Evolutionary conservation across 2,113 vertebrate species (phyloP), one percentile per base, ranked within the genome.

Genomic region (Spea multiplicata): DNA sequence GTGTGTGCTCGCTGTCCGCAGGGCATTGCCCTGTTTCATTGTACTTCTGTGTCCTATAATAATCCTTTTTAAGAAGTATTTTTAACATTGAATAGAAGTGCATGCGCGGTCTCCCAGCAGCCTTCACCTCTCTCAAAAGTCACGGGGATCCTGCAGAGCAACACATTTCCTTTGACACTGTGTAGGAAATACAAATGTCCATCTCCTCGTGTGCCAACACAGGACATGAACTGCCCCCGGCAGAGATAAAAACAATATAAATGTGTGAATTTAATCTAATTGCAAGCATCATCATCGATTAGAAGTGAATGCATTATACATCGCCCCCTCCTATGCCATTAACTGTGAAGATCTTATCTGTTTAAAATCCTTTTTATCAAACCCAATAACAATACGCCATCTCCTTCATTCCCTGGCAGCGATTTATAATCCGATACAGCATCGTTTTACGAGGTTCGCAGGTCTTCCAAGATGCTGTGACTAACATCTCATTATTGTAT

Each of bases 121-220:
- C 50, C 50, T 52, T 10, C 50, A 52, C 50, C 50, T 52, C 3
- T 10, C 5, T 6, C 52, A 13, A 48, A 53, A 67, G 64, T 64
- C 68, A 57, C 46, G 48, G 71, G 73, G 65, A n/a, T 57, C 74
- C 74, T 68, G 74, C 74, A 68, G 74, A 57, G 74, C 50, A 57
- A 17, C 64, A 68, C 55, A 68, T 76, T 67, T 57, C 45, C 64
- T 74, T 74, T 74, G 72, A 74, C 72, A 74, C 46, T 30, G 13
- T 64, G 46, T 14, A 68, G 48, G 44, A 12, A 76, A 68, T 76
- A 76, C 52, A 76, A 76, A 76, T 76, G 52, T 57, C 65, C 50
- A 57, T 68, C 65, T 65, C 5, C 4, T 65, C 59, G 17, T 44
- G n/a, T 16, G n/a, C 44, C 13, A 9, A 45, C 49, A 12, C 14